Evolutionary conservation across 2,888 invertebrate genomes (phyloP).

Genomic region (Ashinkailepas kermadecensis): DNA sequence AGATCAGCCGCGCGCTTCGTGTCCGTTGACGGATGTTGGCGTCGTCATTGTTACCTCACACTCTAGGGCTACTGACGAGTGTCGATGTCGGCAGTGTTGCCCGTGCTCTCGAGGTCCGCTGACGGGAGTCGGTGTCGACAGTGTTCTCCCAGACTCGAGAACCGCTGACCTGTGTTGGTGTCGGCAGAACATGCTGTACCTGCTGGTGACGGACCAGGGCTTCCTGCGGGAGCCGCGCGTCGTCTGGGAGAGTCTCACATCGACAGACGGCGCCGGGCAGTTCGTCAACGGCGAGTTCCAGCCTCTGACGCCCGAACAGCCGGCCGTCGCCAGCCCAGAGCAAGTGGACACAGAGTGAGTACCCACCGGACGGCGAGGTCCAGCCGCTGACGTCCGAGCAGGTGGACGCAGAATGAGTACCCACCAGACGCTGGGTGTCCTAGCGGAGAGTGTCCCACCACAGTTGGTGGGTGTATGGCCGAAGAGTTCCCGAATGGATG

Average conservation of each 20-base stretch:
- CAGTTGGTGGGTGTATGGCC: too few relatives aligned
- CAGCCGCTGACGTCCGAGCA: constrained; percentile 38
- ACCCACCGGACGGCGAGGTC: constrained; percentile 42
- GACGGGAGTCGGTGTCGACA: too few relatives aligned
- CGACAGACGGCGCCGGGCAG: constrained; percentile 49
- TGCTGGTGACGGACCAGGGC: constrained; percentile 52
- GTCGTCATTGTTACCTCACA: too few relatives aligned
- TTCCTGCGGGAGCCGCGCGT: constrained; percentile 47
- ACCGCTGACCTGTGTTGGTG: neutral
- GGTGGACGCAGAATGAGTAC: constrained; percentile 44
- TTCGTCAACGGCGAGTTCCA: constrained; percentile 49
- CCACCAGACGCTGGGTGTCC: constrained; percentile 34
- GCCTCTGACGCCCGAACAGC: constrained; percentile 39
- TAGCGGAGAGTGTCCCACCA: too few relatives aligned
- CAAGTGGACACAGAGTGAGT: constrained; percentile 45
- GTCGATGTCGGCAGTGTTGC: too few relatives aligned
- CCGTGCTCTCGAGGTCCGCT: too few relatives aligned
- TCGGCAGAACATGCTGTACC: constrained; percentile 41
- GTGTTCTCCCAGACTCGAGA: too few relatives aligned
- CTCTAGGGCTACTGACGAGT: too few relatives aligned
- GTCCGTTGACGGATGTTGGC: too few relatives aligned
- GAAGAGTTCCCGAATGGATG: too few relatives aligned
- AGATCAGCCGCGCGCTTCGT: too few relatives aligned
- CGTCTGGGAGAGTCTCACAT: constrained; percentile 51
- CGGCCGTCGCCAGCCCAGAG: constrained; percentile 33